These are phyloP conservation scores for Spheniscus humboldti DNA, from an alignment of 2,797 vertebrate genomes.

Conservation along the genomic window DNA sequence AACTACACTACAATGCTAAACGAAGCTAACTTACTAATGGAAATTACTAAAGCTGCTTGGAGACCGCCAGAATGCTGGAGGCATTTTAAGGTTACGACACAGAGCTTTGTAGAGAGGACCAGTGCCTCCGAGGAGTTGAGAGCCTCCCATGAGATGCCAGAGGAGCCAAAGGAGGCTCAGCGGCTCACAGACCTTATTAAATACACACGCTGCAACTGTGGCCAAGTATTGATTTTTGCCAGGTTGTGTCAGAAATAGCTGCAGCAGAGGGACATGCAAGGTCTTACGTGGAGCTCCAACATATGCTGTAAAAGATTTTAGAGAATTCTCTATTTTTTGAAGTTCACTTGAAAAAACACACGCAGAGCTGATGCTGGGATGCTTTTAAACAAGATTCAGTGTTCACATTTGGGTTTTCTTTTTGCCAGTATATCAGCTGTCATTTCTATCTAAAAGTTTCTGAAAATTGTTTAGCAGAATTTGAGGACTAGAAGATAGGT, in stretches of 20 bases:
- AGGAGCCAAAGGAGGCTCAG: neutral
- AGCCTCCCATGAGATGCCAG: neutral
- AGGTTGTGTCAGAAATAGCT: neutral
- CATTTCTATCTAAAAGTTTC: neutral
- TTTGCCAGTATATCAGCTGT: neutral
- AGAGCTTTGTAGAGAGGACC: neutral
- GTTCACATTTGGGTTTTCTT: neutral
- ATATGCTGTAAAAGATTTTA: neutral
- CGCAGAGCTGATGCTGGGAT: neutral
- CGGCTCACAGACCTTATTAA: neutral
- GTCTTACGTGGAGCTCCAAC: neutral
- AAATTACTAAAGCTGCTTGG: neutral
- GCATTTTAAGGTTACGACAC: neutral
- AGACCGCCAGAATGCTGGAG: neutral
- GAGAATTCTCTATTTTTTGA: neutral
- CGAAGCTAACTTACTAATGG: neutral
- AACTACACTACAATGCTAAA: neutral
- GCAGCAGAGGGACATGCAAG: neutral
- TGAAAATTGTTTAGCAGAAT: neutral
- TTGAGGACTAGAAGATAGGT: neutral
- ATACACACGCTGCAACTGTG: neutral
- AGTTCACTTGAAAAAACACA: neutral
- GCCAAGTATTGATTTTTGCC: neutral
- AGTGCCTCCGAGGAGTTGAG: neutral
- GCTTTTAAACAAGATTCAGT: neutral